A percentile compares a stretch with the other conserved stretches of the same genome.
phyloP scores from a whole-genome alignment of 1,140 invertebrate genomes.

The Bombus difficillimus region DNA sequence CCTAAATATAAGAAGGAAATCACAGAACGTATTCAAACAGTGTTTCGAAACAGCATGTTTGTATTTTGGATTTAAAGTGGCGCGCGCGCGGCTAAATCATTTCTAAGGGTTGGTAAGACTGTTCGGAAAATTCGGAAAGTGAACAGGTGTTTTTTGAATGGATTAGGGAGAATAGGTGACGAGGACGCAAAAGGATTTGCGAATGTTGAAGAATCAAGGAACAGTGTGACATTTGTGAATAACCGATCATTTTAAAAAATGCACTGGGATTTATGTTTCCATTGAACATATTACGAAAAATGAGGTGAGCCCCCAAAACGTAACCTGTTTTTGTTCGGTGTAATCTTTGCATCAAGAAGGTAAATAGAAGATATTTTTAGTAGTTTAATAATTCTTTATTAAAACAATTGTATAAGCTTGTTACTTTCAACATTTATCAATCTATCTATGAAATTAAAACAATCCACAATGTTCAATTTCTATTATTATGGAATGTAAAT shows the following conservation, averaged over 20 bases:
- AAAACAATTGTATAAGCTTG: not conserved
- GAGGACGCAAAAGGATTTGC: constrained; percentile 62
- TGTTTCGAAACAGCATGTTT: not conserved
- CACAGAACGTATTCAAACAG: not conserved
- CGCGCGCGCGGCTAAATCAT: constrained; percentile 52
- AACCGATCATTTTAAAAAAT: constrained; percentile 45
- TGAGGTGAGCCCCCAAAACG: constrained; percentile 59
- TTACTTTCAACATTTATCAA: not conserved
- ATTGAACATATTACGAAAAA: constrained; percentile 22
- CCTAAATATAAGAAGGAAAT: not conserved
- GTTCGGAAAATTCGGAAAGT: constrained; percentile 85
- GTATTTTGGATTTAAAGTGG: constrained; percentile 53
- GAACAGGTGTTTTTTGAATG: constrained; percentile 87
- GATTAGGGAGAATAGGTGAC: constrained; percentile 75
- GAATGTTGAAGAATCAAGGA: constrained; percentile 58
- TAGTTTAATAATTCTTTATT: not conserved
- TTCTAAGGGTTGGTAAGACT: constrained; percentile 82
- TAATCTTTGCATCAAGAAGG: constrained; percentile 47
- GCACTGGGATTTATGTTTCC: constrained; percentile 46
- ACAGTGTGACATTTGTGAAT: constrained; percentile 47
- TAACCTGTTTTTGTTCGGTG: constrained; percentile 43
- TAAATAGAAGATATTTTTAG: constrained; percentile 63
- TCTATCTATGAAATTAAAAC: not conserved
- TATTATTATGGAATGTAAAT: not conserved
- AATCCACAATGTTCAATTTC: not conserved